These are phyloP conservation scores for Arctocebus calabarensis DNA, from an alignment of 2,797 vertebrate species.

Conservation along the genomic window DNA sequence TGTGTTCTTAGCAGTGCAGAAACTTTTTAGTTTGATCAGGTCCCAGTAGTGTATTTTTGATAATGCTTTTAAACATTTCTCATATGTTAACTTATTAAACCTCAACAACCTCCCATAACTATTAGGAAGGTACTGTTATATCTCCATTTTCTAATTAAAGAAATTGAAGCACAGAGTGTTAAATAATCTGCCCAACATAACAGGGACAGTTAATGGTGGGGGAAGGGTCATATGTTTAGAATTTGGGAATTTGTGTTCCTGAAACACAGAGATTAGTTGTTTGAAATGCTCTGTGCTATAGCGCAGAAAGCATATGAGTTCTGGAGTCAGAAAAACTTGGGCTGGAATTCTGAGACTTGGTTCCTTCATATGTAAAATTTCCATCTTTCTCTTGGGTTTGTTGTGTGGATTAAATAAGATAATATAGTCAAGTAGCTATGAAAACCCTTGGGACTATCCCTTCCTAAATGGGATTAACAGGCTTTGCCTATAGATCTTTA, in stretches of 20 bases:
- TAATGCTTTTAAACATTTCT: neutral
- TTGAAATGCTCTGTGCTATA: neutral
- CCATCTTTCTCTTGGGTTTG: neutral
- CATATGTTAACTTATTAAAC: neutral
- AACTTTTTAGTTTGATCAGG: too few species aligned
- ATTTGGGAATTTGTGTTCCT: neutral
- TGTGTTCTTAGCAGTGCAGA: too few species aligned
- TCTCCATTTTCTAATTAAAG: neutral
- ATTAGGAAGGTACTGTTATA: neutral
- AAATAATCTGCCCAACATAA: neutral
- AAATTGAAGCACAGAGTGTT: neutral
- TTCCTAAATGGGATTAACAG: neutral
- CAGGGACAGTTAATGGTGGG: neutral
- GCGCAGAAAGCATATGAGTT: neutral
- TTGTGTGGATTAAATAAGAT: neutral
- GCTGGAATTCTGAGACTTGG: neutral
- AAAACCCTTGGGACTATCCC: neutral
- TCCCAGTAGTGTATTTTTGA: too few species aligned
- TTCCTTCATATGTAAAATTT: neutral
- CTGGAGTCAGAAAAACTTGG: neutral
- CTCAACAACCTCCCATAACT: neutral
- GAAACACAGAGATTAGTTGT: neutral
- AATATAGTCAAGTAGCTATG: neutral
- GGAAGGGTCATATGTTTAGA: neutral
- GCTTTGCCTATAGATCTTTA: neutral